These are phyloP conservation scores for Leptinotarsa juncta DNA, from an alignment of 2,888 invertebrate species.

Conservation along the genomic window DNA sequence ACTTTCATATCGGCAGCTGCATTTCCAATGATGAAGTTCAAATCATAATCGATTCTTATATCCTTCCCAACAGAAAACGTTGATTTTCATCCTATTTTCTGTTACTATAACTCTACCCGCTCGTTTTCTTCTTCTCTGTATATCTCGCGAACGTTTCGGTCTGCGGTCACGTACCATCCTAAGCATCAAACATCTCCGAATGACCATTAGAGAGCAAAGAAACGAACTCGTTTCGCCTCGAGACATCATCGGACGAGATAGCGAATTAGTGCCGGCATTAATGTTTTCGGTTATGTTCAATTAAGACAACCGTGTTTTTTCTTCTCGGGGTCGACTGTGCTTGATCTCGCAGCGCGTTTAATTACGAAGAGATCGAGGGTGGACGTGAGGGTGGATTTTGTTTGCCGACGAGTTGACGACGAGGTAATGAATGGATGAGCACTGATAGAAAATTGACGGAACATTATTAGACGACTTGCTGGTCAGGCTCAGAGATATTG, in stretches of 20 bases:
- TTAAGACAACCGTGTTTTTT: conserved; percentile 38
- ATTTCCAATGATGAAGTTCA: too few species aligned
- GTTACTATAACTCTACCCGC: neutral
- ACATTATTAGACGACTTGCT: too few species aligned
- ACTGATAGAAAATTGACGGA: neutral
- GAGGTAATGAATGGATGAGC: neutral
- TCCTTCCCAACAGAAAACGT: too few species aligned
- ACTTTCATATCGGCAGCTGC: too few species aligned
- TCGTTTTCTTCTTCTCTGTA: neutral
- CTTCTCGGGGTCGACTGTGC: neutral
- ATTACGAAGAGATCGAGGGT: conserved; percentile 10
- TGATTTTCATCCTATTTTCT: neutral
- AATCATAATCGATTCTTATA: too few species aligned
- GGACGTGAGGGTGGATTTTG: conserved; percentile 4
- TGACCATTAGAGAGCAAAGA: conserved; percentile 50
- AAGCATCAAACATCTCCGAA: conserved; percentile 53
- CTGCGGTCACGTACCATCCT: conserved; percentile 49
- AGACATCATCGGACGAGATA: conserved; percentile 48
- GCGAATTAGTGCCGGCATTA: conserved; percentile 52
- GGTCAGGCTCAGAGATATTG: too few species aligned
- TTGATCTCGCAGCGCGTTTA: conserved; percentile 5
- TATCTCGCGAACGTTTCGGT: conserved; percentile 1
- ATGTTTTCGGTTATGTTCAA: conserved; percentile 45
- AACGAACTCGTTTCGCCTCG: conserved; percentile 26
- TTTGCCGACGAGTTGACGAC: neutral